phyloP scores from a whole-genome alignment of 2,113 vertebrate genomes.

The Catharus bicknelli region DNA sequence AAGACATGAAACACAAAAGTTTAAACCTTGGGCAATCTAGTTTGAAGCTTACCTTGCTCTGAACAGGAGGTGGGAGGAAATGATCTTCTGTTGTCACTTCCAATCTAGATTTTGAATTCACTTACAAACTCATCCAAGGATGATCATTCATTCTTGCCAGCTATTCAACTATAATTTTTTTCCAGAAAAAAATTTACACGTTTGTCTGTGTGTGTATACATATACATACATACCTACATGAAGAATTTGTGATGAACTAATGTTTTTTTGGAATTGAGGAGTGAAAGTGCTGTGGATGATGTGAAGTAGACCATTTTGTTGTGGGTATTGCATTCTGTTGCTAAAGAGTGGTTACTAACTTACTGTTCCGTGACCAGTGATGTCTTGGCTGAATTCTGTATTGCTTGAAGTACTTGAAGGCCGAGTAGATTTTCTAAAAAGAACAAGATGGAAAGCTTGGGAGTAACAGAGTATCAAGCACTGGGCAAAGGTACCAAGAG shows the following conservation, averaged over 20 bases:
- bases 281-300: background rate
- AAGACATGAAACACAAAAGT: background rate
- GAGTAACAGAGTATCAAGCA: background rate
- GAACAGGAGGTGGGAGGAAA: background rate
- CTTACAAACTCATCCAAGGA: background rate
- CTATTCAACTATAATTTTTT: background rate
- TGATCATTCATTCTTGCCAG: background rate
- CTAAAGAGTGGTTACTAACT: background rate
- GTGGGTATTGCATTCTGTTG: background rate
- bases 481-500: background rate
- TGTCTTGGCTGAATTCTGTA: background rate
- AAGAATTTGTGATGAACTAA: background rate
- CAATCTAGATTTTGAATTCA: background rate
- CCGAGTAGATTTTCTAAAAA: background rate
- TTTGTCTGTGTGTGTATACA: accelerated
- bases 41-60: background rate
- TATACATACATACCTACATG: background rate
- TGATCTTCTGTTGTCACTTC: background rate
- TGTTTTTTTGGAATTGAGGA: background rate
- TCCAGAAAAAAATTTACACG: background rate
- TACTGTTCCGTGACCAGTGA: background rate
- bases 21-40: background rate
- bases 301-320: background rate
- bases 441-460: background rate
- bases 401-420: background rate